Percentiles rank a stretch among this genome's conserved stretches.
These are phyloP conservation scores for Melierax canorus DNA, from an alignment of 2,113 vertebrate genomes.

Conservation along the genomic window DNA sequence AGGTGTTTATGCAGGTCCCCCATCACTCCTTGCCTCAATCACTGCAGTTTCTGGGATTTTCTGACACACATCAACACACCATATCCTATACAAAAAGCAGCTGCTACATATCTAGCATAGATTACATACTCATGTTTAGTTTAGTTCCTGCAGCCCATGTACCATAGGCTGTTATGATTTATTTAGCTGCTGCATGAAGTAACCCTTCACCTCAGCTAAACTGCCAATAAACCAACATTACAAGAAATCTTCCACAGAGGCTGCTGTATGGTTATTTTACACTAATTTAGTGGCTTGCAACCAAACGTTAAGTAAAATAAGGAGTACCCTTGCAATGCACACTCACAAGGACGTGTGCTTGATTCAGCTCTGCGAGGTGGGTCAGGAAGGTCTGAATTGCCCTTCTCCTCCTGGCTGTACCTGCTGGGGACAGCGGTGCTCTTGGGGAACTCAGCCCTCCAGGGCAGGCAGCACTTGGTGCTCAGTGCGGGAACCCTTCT, in stretches of 20 bases:
- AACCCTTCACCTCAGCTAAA: background rate
- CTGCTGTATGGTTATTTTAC: background rate
- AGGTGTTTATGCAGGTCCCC: background rate
- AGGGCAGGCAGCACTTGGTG: rapidly evolving
- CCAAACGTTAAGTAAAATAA: background rate
- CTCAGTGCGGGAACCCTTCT: background rate
- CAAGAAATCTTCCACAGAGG: background rate
- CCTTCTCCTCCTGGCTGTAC: background rate
- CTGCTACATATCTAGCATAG: background rate
- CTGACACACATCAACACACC: background rate
- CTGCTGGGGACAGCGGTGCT: background rate
- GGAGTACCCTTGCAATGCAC: background rate
- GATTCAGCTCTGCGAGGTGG: background rate
- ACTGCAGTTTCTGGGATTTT: background rate
- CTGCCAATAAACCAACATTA: background rate
- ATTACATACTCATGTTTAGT: background rate
- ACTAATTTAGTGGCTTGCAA: background rate
- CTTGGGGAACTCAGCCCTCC: background rate
- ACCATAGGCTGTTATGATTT: background rate
- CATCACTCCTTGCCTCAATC: background rate
- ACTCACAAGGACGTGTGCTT: background rate
- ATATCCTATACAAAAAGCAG: background rate
- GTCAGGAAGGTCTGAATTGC: background rate
- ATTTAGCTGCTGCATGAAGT: background rate
- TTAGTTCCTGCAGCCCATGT: background rate